Evolutionary conservation across 2,797 vertebrate genomes (phyloP).

Genomic region (Microcaecilia unicolor): DNA sequence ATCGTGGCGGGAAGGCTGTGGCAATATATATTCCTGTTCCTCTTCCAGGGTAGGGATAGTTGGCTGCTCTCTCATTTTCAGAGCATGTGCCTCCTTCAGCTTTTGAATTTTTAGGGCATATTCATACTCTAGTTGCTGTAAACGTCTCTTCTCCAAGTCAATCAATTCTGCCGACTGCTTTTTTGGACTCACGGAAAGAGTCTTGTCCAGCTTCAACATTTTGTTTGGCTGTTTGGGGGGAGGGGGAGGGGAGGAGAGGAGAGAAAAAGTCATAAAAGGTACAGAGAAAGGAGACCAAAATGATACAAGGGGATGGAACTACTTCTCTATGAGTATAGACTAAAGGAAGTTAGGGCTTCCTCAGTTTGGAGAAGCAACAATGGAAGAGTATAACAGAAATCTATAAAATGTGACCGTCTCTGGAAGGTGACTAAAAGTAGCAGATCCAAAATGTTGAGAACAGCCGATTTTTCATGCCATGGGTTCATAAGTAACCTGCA

Average conservation of each 20-base stretch:
- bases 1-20: slow-evolving; percentile 90
- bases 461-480: too few relatives aligned
- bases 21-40: slow-evolving; percentile 60
- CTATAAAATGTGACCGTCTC: too few relatives aligned
- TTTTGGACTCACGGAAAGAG: slow-evolving; percentile 53
- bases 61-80: slow-evolving; percentile 57
- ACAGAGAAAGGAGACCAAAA: background rate
- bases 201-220: slow-evolving; percentile 60
- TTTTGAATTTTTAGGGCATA: slow-evolving; percentile 93
- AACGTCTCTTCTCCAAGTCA: slow-evolving; percentile 76
- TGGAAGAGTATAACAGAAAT: too few relatives aligned
- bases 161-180: slow-evolving; percentile 81
- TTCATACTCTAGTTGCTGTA: slow-evolving; percentile 87
- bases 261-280: background rate
- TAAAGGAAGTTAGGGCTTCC: too few relatives aligned
- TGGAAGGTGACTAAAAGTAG: too few relatives aligned
- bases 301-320: too few relatives aligned
- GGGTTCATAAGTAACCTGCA: too few relatives aligned
- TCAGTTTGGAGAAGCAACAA: too few relatives aligned
- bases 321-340: too few relatives aligned
- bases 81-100: slow-evolving; percentile 81
- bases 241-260: too few relatives aligned
- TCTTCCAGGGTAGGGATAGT: slow-evolving; percentile 41
- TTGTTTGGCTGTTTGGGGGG: slow-evolving; percentile 76
- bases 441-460: too few relatives aligned